Evolutionary conservation across 2,888 invertebrate genomes (phyloP).

Genomic region (Physocephala rufipes): DNA sequence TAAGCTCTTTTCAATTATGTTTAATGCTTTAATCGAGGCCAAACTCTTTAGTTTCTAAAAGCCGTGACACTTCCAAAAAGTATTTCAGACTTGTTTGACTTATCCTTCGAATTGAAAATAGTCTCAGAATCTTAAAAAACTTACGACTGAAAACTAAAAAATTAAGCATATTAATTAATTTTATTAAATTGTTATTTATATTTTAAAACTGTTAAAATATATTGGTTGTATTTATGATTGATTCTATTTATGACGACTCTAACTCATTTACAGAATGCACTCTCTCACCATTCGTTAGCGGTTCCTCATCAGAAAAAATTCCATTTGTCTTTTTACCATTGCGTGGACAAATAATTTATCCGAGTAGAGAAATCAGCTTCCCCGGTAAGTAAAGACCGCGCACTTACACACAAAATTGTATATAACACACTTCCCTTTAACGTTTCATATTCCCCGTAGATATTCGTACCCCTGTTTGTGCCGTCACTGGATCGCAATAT

Average conservation of each 20-base stretch:
- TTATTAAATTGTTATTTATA: neutral
- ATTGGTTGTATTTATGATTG: neutral
- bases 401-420: neutral
- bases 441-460: constrained; percentile 68
- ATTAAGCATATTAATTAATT: too few relatives aligned
- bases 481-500: constrained; percentile 85
- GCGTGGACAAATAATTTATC: constrained; percentile 88
- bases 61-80: too few relatives aligned
- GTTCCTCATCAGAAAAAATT: constrained; percentile 78
- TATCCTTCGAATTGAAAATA: too few relatives aligned
- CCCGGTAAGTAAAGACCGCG: constrained; percentile 66
- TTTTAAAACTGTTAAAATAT: neutral
- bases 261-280: constrained; percentile 75
- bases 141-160: too few relatives aligned
- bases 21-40: too few relatives aligned
- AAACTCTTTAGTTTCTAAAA: too few relatives aligned
- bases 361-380: constrained; percentile 85
- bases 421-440: too few relatives aligned
- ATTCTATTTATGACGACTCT: too few relatives aligned
- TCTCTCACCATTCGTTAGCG: constrained; percentile 80
- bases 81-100: too few relatives aligned
- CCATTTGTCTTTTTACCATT: constrained; percentile 87
- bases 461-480: constrained; percentile 82
- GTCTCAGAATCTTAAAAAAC: too few relatives aligned
- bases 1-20: too few relatives aligned